Conservation (phyloP, 2,113 vertebrate genomes). For the Dendrocopos noguchii region DNA sequence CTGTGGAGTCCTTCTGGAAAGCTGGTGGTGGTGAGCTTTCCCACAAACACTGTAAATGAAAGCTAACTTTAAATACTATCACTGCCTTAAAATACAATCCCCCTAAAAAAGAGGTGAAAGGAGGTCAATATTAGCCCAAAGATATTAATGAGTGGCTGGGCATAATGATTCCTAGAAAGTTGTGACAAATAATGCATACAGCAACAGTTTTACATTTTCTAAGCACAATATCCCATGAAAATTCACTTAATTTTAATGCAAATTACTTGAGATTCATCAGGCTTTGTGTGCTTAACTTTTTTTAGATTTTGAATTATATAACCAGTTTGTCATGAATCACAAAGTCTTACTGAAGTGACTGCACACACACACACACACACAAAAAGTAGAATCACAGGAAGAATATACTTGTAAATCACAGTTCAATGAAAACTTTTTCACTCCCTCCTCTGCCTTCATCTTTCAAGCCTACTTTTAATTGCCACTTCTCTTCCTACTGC, state of each 20-base stretch:
- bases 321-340: slow-evolving; percentile 60
- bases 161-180: slow-evolving; percentile 1
- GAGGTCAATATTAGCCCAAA: neutral
- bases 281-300: slow-evolving; percentile 61
- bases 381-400: neutral
- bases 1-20: slow-evolving; percentile 16
- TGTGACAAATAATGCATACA: neutral
- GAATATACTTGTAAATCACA: neutral
- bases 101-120: neutral
- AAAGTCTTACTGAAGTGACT: slow-evolving; percentile 32
- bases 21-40: neutral
- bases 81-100: neutral
- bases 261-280: slow-evolving; percentile 63
- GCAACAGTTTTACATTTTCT: slow-evolving; percentile 2
- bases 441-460: neutral
- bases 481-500: neutral
- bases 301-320: slow-evolving; percentile 69
- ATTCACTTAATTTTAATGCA: slow-evolving; percentile 50
- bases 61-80: slow-evolving; percentile 17
- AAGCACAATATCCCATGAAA: slow-evolving; percentile 18
- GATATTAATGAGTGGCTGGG: neutral
- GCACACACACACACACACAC: neutral
- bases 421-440: neutral
- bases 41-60: neutral
- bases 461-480: slow-evolving; percentile 21